These are phyloP conservation scores for Megaleporinus macrocephalus DNA, from an alignment of 2,113 vertebrate species.

Conservation along the genomic window DNA sequence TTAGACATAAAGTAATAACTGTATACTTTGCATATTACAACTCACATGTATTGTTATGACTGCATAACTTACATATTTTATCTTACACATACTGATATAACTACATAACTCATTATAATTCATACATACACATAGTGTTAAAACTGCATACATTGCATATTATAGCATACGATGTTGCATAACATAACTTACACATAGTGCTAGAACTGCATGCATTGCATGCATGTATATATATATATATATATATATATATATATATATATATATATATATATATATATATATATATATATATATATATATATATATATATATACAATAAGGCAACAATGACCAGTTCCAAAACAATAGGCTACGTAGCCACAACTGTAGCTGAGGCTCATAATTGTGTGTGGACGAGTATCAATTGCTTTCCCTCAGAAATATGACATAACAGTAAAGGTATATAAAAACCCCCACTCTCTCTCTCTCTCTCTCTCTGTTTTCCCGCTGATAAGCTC, in stretches of 20 bases:
- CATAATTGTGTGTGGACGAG: constrained; percentile 16
- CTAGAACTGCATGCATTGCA: too few species aligned
- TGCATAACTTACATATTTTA: too few species aligned
- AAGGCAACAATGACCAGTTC: not conserved
- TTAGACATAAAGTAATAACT: too few species aligned
- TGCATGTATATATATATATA: not conserved
- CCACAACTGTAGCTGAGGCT: constrained; percentile 1
- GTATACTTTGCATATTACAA: too few species aligned
- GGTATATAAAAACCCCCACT: constrained; percentile 4
- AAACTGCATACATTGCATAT: too few species aligned
- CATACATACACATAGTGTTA: too few species aligned
- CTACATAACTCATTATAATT: too few species aligned
- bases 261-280: not conserved
- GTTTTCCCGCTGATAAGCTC: constrained; percentile 11
- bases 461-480: constrained; percentile 22
- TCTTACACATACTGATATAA: too few species aligned
- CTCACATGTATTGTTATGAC: too few species aligned
- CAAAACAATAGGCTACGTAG: not conserved
- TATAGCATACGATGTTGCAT: too few species aligned
- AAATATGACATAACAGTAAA: not conserved
- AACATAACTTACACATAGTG: too few species aligned
- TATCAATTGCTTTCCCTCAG: constrained; percentile 4
- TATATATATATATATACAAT: not conserved
- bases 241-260: not conserved
- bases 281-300: not conserved